Percentiles rank a stretch among this genome's conserved stretches.
Conservation (phyloP, 2,797 vertebrate species). For the Meda fulgida region DNA sequence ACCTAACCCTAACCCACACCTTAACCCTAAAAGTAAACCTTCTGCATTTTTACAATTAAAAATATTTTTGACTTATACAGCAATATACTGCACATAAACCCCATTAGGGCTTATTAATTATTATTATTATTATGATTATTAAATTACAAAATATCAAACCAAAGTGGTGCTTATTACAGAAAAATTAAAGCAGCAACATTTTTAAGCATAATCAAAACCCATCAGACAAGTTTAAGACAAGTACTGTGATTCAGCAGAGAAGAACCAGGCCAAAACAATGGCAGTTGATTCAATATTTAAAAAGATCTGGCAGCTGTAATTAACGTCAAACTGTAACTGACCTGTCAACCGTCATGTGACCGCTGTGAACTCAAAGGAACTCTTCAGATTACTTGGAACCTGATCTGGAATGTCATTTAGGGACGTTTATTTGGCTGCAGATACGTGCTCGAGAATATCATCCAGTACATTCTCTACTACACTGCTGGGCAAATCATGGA, state of each 20-base stretch:
- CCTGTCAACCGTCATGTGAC: neutral
- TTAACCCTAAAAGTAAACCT: too few species aligned
- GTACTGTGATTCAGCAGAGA: neutral
- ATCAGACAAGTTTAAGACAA: neutral
- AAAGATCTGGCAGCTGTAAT: constrained; percentile 11
- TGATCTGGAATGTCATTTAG: constrained; percentile 20
- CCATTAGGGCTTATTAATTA: too few species aligned
- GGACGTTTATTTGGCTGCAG: constrained; percentile 6
- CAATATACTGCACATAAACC: too few species aligned
- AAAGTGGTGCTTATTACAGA: neutral
- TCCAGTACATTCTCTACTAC: constrained; percentile 34
- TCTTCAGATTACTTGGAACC: constrained; percentile 5
- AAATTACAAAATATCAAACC: neutral
- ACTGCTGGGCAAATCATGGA: neutral
- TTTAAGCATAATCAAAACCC: constrained; percentile 6
- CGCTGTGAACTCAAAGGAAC: constrained; percentile 12
- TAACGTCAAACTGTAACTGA: neutral
- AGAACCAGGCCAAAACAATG: neutral
- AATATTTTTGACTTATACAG: too few species aligned
- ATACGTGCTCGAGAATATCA: neutral
- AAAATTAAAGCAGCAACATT: neutral
- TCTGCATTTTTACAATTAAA: too few species aligned
- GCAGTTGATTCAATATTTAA: neutral
- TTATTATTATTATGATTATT: too few species aligned
- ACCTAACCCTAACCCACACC: too few species aligned